Evolutionary conservation across 64 coral and sea anemone genomes (phyloP), one percentile per base, ranked within the genome.

Genomic region (Orbicella faveolata): DNA sequence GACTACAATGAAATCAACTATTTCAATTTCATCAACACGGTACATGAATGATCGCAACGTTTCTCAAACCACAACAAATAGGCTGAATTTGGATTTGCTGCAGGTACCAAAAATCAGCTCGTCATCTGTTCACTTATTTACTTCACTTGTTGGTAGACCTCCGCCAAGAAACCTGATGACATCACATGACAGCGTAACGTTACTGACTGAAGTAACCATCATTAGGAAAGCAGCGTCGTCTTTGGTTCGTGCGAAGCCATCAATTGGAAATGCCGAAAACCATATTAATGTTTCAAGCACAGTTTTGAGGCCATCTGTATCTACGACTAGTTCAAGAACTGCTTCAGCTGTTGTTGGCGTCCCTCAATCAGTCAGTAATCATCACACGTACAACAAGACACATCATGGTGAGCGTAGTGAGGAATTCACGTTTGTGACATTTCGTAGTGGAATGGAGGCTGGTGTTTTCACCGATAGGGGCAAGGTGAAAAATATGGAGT

Each of bases 391-490:
- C n/a, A 52, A 72, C 2, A 72, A 25, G 21, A 73, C 63, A 52
- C 37, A 44, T 37, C 65, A 15, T 72, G 65, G 74, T 6, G 83
- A 96, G 21, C 77, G 84, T 6, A 94, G 95, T 88, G 84, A 96
- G 51, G 73, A 83, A 7, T 96, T 90, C 62, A 96, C 92, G 5
- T 83, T 91, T 51, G 95, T 99, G 14, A 99, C 91, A 9, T 90
- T 99, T 30, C 73, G 91, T 44, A 86, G 91, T 78, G 94, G 94
- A 36, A 57, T 94, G 14, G 91, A 89, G 64, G 90, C 90, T 73
- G 90, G 94, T 21, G 48, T 91, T 83, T 95, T 96, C 75, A 96
- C 88, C 6, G 85, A 89, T 4, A 44, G 90, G 35, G 97, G 94
- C 0, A 89, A 84, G 74, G 91, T 96, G 21, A 34, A 88, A n/a